Percentiles rank a stretch among this genome's conserved stretches.
Evolutionary conservation across 30 jellyfish, hydroid and myxozoan genomes (phyloP).

Genomic region (Chrysaora quinquecirrha): DNA sequence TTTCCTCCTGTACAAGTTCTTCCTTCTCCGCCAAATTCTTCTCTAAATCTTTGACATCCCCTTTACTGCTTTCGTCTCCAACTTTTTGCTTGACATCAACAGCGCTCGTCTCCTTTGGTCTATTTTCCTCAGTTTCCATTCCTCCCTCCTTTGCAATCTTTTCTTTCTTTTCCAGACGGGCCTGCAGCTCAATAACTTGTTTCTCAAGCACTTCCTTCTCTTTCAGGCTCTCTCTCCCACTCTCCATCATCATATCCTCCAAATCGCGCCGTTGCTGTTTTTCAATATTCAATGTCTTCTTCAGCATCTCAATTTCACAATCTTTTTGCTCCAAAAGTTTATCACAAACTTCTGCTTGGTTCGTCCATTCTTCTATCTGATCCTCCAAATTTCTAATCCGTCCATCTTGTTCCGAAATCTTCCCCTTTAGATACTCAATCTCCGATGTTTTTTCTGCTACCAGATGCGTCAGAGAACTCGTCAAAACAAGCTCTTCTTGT

Average conservation of each 20-base stretch:
- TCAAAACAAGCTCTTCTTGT: constrained; percentile 46
- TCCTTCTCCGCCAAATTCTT: not conserved
- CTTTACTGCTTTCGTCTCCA: not conserved
- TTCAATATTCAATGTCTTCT: constrained; percentile 53
- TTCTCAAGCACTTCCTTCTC: constrained; percentile 39
- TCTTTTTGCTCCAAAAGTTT: constrained; percentile 63
- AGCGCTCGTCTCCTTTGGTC: not conserved
- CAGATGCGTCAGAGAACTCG: constrained; percentile 51
- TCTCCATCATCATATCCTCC: constrained; percentile 71
- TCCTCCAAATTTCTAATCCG: constrained; percentile 55
- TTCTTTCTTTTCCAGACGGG: constrained; percentile 2
- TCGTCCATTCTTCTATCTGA: constrained; percentile 76
- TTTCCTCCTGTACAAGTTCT: constrained; percentile 23
- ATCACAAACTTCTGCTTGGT: constrained; percentile 64
- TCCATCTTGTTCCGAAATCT: constrained; percentile 48
- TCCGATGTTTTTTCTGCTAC: constrained; percentile 65
- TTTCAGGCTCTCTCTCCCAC: constrained; percentile 37
- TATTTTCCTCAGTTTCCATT: not conserved
- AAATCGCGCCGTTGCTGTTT: constrained; percentile 68
- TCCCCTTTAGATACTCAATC: constrained; percentile 39
- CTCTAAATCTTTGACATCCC: not conserved
- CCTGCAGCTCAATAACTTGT: constrained; percentile 30
- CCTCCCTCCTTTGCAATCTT: not conserved
- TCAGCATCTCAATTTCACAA: constrained; percentile 60
- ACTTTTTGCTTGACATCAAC: not conserved